Percentiles rank a stretch among this genome's conserved stretches.
Conservation (phyloP, 2,797 vertebrate species). For the Cygnus olor region DNA sequence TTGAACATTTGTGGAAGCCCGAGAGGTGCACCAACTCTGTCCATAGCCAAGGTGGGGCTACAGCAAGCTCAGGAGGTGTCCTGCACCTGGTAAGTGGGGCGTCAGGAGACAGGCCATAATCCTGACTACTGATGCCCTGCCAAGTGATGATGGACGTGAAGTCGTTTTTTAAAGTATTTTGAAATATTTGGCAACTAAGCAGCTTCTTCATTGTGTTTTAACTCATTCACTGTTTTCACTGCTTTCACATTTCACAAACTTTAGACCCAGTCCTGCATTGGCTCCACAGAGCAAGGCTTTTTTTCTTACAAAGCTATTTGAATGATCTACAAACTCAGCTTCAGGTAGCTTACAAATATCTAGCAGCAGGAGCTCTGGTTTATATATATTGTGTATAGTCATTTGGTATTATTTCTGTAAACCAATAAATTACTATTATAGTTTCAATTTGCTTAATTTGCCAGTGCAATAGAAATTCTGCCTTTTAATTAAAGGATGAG, state of each 20-base stretch:
- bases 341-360: background rate
- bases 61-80: background rate
- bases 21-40: background rate
- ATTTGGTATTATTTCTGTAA: background rate
- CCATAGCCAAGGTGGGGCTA: background rate
- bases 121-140: background rate
- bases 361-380: background rate
- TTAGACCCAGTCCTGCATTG: background rate
- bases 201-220: background rate
- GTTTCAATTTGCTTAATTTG: background rate
- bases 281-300: background rate
- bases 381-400: background rate
- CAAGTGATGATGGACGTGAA: rapidly evolving
- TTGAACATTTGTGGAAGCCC: background rate
- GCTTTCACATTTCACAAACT: background rate
- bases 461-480: background rate
- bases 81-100: rapidly evolving
- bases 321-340: background rate
- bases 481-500: conserved; percentile 48
- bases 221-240: background rate
- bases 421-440: background rate
- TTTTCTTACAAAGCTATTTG: background rate
- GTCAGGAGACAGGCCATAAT: background rate
- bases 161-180: background rate
- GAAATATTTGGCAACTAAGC: background rate